Percentiles rank a stretch among this genome's conserved stretches.
These are phyloP conservation scores for Calosoma granatense DNA, from an alignment of 1,140 invertebrate species.

Conservation along the genomic window DNA sequence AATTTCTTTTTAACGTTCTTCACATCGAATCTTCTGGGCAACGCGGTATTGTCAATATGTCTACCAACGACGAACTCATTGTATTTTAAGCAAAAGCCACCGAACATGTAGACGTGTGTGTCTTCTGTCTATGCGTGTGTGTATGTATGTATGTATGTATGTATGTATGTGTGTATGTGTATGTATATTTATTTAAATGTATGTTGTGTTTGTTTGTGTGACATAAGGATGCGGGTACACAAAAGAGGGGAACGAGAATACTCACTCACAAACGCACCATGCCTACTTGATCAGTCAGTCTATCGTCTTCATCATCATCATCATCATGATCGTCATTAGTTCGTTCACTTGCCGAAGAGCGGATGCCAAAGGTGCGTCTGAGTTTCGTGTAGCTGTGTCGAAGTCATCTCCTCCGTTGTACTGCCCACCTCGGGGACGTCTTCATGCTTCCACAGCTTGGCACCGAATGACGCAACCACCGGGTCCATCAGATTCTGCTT, in stretches of 20 bases:
- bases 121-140: neutral
- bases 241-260: neutral
- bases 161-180: no score
- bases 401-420: constrained; percentile 37
- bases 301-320: no score
- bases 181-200: no score
- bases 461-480: constrained; percentile 15
- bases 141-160: no score
- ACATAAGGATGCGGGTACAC: no score
- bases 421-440: constrained; percentile 44
- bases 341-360: constrained; percentile 57
- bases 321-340: no score
- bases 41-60: neutral
- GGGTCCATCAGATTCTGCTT: constrained; percentile 36
- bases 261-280: neutral
- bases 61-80: neutral
- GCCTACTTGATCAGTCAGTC: no score
- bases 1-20: no score
- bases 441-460: constrained; percentile 33
- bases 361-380: constrained; percentile 58
- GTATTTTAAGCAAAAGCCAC: no score
- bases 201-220: no score
- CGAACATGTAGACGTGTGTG: no score
- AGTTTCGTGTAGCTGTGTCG: constrained; percentile 29
- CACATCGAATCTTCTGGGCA: no score